Conservation (phyloP, 2,113 vertebrate species). For the Ammodytes marinus region DNA sequence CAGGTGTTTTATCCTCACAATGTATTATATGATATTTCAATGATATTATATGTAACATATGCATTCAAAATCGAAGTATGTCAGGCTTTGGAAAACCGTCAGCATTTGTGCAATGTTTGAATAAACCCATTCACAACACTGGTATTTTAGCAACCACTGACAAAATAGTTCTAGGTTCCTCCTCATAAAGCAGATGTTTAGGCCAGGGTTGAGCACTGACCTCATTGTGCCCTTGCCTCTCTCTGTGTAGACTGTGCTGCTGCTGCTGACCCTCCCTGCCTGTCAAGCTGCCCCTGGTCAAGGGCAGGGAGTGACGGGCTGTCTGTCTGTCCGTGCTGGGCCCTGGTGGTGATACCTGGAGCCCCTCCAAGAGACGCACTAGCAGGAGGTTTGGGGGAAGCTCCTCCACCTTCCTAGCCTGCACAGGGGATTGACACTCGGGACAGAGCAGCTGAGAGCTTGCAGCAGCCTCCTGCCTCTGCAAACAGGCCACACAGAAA, state of each 20-base stretch:
- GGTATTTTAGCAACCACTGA: not conserved
- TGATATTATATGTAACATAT: not conserved
- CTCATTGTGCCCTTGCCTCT: slow-evolving; percentile 75
- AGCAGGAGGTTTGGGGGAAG: slow-evolving; percentile 92
- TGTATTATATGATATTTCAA: no score
- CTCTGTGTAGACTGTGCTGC: slow-evolving; percentile 79
- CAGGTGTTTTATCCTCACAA: not conserved
- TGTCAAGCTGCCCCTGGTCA: slow-evolving; percentile 73
- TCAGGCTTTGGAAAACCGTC: not conserved
- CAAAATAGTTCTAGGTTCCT: not conserved
- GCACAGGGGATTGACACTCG: slow-evolving; percentile 87
- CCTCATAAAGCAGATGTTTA: not conserved
- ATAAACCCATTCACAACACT: not conserved
- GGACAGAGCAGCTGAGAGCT: slow-evolving; percentile 90
- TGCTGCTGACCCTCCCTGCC: slow-evolving; percentile 77
- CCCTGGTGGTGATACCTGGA: slow-evolving; percentile 66
- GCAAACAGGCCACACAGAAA: slow-evolving; percentile 93
- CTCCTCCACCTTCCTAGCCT: slow-evolving; percentile 87
- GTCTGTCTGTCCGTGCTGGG: slow-evolving; percentile 73
- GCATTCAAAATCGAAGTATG: not conserved
- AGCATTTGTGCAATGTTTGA: not conserved
- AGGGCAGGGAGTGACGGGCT: slow-evolving; percentile 73
- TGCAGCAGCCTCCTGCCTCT: slow-evolving; percentile 85
- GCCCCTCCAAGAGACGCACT: slow-evolving; percentile 89
- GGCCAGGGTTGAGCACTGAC: slow-evolving; percentile 60